phyloP scores from a whole-genome alignment of 1,140 invertebrate genomes.

The Aphelenchoides fujianensis region DNA sequence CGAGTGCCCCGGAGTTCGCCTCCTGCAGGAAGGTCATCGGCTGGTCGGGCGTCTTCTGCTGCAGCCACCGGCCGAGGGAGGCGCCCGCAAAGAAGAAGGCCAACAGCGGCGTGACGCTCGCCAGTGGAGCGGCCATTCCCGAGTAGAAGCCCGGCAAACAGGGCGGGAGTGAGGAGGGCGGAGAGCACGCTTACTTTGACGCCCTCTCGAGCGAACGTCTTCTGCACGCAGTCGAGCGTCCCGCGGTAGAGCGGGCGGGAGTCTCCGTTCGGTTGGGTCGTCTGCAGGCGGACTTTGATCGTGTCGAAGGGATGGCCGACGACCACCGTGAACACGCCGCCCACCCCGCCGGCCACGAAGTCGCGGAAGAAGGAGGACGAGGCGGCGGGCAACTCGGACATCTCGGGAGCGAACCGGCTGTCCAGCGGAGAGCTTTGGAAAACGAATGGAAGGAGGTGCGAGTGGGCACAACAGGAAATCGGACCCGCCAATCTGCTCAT shows the following conservation, averaged over 20 bases:
- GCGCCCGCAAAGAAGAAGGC: conserved; percentile 91
- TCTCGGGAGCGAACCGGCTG: too few species aligned
- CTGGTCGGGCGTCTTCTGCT: too few species aligned
- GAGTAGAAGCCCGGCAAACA: conserved; percentile 67
- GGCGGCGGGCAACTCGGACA: too few species aligned
- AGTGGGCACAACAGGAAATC: too few species aligned
- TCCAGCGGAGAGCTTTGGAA: too few species aligned
- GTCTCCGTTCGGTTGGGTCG: conserved; percentile 71
- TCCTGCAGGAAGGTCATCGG: conserved; percentile 32
- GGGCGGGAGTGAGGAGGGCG: conserved; percentile 46
- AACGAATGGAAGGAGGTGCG: too few species aligned
- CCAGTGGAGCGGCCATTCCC: conserved; percentile 69
- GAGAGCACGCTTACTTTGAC: conserved; percentile 38
- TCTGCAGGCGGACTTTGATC: conserved; percentile 76
- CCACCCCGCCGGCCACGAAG: not conserved
- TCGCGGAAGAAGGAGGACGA: too few species aligned
- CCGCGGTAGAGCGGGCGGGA: conserved; percentile 77
- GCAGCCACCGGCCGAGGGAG: conserved; percentile 79
- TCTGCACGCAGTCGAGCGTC: conserved; percentile 85
- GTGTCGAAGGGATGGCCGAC: conserved; percentile 86
- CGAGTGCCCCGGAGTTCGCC: conserved; percentile 41
- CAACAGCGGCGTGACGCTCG: conserved; percentile 69
- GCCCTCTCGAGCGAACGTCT: conserved; percentile 81
- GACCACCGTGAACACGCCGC: conserved; percentile 77
- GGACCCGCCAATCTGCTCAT: too few species aligned